Evolutionary conservation across 2,113 vertebrate genomes (phyloP), one percentile per base, ranked within the genome.

Genomic region (Clinocottus analis): DNA sequence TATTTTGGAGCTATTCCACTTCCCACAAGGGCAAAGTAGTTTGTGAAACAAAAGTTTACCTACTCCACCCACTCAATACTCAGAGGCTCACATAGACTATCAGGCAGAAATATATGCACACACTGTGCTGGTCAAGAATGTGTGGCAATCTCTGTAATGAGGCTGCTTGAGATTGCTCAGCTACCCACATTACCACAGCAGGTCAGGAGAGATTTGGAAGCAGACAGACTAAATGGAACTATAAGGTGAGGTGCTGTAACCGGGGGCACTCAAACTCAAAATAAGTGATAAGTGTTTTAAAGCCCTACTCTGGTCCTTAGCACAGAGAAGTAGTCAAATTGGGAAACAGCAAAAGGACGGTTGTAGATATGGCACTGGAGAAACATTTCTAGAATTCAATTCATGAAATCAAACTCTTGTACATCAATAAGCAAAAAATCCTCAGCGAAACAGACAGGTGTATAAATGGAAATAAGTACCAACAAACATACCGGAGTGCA

Each of bases 31-130:
- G 37, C 67, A 83, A 59, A 85, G 72, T 67, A 77, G 78, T 82
- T 82, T 86, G 63, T 62, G 72, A 83, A 82, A 71, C 66, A 80
- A 79, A 86, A 88, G 69, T 87, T 87, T 53, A 80, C 77, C 77
- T 60, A 53, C 75, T 83, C 39, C 70, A 77, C 71, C 76, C 45
- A 85, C 77, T 60, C 80, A 25, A 51, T 31, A 73, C 84, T 82
- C 70, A 66, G 27, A 59, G 47, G 67, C 75, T 87, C 61, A 79
- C 69, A 66, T 8, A 23, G 41, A 72, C 69, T 55, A 51, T 43
- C 43, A 61, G 16, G 56, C 55, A 62, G 39, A 84, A 55, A 82
- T 79, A 27, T 47, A 83, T 60, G 61, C 79, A 70, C 66, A 80
- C 72, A 62, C 39, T 27, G n/a, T 0, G 10, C 51, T 66, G 72